Percentiles rank a stretch among this genome's conserved stretches.
phyloP scores from a whole-genome alignment of 1,140 invertebrate species.

The Drosophila arawakana region DNA sequence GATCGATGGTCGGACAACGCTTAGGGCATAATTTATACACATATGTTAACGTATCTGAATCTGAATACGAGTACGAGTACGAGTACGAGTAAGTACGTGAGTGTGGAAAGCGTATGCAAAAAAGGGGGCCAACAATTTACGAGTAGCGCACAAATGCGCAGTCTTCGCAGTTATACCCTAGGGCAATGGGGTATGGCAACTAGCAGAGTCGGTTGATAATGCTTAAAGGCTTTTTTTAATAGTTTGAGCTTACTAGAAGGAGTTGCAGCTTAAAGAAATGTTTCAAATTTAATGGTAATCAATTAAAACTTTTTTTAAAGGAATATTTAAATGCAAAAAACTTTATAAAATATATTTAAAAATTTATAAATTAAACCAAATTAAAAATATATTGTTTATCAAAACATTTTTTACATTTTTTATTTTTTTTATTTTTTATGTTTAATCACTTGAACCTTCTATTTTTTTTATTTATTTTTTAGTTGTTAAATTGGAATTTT shows the following conservation, averaged over 20 bases:
- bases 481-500: too few relatives aligned
- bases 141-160: slow-evolving; percentile 72
- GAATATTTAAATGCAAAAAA: too few relatives aligned
- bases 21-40: slow-evolving; percentile 46
- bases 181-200: neutral
- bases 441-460: too few relatives aligned
- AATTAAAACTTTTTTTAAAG: too few relatives aligned
- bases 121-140: slow-evolving; percentile 62
- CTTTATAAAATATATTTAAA: too few relatives aligned
- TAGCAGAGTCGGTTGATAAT: neutral
- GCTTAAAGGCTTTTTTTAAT: neutral
- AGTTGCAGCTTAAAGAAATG: too few relatives aligned
- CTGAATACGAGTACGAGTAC: neutral
- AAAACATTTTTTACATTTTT: too few relatives aligned
- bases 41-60: neutral
- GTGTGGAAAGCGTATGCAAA: slow-evolving; percentile 59
- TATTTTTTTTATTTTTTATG: too few relatives aligned
- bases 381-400: too few relatives aligned
- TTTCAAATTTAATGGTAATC: too few relatives aligned
- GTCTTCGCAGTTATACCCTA: slow-evolving; percentile 54
- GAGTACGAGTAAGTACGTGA: slow-evolving; percentile 7
- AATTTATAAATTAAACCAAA: too few relatives aligned
- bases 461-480: too few relatives aligned
- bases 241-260: neutral
- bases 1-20: slow-evolving; percentile 66